Evolutionary conservation across 2,113 vertebrate genomes (phyloP).

Genomic region (Antennarius striatus): DNA sequence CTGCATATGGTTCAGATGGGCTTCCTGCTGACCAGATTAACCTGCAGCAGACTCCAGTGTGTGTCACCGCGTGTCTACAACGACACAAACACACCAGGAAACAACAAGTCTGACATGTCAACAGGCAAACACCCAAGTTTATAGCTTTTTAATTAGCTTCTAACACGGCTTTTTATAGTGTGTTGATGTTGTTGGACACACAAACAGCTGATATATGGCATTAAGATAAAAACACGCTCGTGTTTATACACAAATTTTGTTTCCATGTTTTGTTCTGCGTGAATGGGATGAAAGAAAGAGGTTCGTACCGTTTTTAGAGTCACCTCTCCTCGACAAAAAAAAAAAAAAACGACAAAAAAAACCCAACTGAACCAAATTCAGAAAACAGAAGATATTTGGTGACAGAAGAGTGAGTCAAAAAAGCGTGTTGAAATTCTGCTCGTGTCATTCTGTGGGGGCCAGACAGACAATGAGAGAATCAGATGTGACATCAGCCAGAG

Average conservation of each 20-base stretch:
- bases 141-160: conserved; percentile 1
- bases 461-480: neutral
- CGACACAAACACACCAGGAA: conserved; percentile 12
- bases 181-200: too few species aligned
- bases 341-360: conserved; percentile 64
- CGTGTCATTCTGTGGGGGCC: neutral
- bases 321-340: conserved; percentile 79
- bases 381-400: neutral
- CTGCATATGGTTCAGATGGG: conserved; percentile 56
- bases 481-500: neutral
- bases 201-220: neutral
- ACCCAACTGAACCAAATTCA: neutral
- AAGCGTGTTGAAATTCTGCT: conserved; percentile 14
- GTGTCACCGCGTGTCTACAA: conserved; percentile 14
- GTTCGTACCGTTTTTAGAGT: conserved; percentile 69
- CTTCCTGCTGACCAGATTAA: conserved; percentile 58
- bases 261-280: neutral
- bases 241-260: neutral
- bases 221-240: neutral
- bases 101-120: neutral
- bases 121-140: too few species aligned
- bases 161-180: too few species aligned
- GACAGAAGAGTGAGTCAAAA: conserved; percentile 18
- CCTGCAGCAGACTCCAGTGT: conserved; percentile 14
- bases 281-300: neutral